These are phyloP conservation scores for Gila orcuttii DNA, from an alignment of 2,113 vertebrate genomes.

Conservation along the genomic window DNA sequence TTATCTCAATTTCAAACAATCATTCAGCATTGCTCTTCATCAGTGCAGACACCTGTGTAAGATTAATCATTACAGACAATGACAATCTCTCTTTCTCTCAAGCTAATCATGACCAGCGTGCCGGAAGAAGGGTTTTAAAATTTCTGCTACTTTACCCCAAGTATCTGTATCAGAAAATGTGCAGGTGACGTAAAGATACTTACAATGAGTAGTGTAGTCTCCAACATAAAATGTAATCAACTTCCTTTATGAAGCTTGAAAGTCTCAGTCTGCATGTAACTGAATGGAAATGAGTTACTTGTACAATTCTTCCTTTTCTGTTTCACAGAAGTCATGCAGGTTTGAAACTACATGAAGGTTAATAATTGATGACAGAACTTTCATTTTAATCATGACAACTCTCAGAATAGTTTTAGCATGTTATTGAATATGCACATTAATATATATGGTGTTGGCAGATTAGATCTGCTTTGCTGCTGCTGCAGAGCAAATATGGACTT, in stretches of 20 bases:
- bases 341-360: background rate
- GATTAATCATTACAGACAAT: slow-evolving; percentile 8
- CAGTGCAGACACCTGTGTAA: slow-evolving; percentile 18
- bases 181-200: background rate
- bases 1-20: slow-evolving; percentile 21
- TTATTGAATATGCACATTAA: no score
- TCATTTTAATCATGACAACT: background rate
- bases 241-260: background rate
- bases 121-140: background rate
- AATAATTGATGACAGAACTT: background rate
- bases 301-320: background rate
- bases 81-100: background rate
- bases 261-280: background rate
- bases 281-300: background rate
- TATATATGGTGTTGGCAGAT: no score
- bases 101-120: background rate
- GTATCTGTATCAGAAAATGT: background rate
- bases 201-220: background rate
- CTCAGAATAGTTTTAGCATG: no score
- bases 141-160: background rate
- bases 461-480: no score
- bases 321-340: background rate
- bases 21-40: background rate
- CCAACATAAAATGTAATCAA: background rate
- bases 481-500: no score